A percentile compares a stretch with the other conserved stretches of the same genome.
phyloP scores from a whole-genome alignment of 2,797 vertebrate genomes.

The Mionectes olivaceus region DNA sequence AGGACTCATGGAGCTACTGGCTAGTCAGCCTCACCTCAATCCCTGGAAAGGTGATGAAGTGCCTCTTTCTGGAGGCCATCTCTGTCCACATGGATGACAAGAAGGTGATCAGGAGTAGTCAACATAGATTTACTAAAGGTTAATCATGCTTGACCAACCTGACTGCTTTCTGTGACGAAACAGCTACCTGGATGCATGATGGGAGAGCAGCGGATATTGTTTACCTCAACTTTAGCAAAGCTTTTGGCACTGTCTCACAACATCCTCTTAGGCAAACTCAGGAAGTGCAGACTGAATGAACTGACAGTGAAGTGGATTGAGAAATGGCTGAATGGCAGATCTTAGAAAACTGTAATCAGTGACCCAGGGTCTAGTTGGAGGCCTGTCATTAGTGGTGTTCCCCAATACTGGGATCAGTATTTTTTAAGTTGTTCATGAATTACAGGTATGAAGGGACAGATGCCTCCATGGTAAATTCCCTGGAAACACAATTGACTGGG shows the following conservation, averaged over 20 bases:
- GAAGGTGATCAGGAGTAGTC: not conserved
- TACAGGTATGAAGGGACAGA: not conserved
- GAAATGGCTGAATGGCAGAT: not conserved
- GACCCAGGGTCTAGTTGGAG: no score
- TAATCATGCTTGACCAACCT: not conserved
- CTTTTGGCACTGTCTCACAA: not conserved
- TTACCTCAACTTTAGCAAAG: not conserved
- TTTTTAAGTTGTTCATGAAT: not conserved
- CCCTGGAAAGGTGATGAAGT: not conserved
- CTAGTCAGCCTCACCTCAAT: not conserved
- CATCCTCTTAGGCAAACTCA: not conserved
- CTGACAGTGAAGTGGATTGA: not conserved
- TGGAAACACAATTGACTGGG: rapidly evolving
- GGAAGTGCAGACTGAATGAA: not conserved
- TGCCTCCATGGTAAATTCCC: not conserved
- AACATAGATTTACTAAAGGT: not conserved
- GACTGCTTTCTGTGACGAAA: not conserved
- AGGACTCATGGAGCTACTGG: not conserved
- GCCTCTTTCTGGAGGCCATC: not conserved
- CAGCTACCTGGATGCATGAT: not conserved
- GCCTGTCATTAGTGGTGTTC: not conserved
- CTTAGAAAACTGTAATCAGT: not conserved
- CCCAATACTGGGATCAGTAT: not conserved
- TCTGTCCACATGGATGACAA: not conserved
- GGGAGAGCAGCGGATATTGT: not conserved